Evolutionary conservation across 2,888 invertebrate species (phyloP).

Genomic region (Drosophila anceps): DNA sequence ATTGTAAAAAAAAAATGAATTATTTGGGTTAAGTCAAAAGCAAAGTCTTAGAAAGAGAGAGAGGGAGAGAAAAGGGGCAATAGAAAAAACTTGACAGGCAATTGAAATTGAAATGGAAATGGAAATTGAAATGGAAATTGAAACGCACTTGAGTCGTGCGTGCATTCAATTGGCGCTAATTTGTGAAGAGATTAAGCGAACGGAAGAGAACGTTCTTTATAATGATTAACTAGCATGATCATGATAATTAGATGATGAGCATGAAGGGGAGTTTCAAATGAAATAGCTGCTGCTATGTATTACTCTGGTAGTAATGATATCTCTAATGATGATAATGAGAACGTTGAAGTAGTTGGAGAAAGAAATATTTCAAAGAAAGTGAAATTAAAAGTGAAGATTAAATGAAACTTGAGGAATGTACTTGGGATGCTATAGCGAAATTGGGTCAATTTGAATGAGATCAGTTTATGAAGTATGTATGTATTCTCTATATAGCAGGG

Average conservation of each 20-base stretch:
- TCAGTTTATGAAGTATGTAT: not conserved
- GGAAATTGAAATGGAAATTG: constrained; percentile 58
- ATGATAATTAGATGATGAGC: constrained; percentile 24
- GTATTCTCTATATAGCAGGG: not conserved
- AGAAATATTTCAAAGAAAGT: not conserved
- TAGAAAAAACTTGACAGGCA: constrained; percentile 63
- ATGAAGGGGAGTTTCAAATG: constrained; percentile 1
- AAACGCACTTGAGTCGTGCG: constrained; percentile 62
- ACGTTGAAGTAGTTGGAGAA: not conserved
- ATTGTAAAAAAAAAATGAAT: constrained; percentile 32
- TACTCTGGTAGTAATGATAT: not conserved
- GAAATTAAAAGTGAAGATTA: not conserved
- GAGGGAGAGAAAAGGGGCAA: constrained; percentile 22
- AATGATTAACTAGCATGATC: constrained; percentile 31
- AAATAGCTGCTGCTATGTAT: not conserved
- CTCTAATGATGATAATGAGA: constrained; percentile 5
- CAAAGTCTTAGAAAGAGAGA: constrained; percentile 13
- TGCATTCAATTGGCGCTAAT: constrained; percentile 71
- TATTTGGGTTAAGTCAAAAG: constrained; percentile 68
- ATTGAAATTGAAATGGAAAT: constrained; percentile 62
- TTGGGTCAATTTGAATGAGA: not conserved
- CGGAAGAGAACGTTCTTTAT: constrained; percentile 20
- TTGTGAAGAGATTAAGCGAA: constrained; percentile 40
- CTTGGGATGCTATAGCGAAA: not conserved
- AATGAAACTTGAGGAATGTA: not conserved